Evolutionary conservation across 2,113 vertebrate species (phyloP).

Genomic region (Sceloporus undulatus): DNA sequence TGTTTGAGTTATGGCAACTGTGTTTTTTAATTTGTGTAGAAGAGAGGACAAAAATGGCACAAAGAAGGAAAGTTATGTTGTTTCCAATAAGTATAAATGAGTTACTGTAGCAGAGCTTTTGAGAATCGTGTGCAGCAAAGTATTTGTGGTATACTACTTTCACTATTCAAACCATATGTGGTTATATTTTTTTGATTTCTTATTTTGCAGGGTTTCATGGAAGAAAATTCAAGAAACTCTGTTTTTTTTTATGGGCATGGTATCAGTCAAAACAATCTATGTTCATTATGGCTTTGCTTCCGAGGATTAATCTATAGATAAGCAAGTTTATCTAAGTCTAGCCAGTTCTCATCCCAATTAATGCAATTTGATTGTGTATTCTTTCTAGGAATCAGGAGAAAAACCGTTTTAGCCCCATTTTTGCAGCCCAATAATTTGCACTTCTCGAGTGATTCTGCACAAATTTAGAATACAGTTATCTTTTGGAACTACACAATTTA

Average conservation of each 20-base stretch:
- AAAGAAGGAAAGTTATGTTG: not conserved
- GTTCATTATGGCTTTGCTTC: no score
- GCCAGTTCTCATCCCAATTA: no score
- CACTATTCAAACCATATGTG: not conserved
- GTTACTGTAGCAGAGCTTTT: not conserved
- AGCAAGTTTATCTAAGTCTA: no score
- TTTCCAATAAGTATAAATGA: slow-evolving; percentile 25
- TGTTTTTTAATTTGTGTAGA: not conserved
- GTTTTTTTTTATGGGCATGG: not conserved
- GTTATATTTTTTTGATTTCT: not conserved
- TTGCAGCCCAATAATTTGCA: no score
- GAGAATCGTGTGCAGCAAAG: not conserved
- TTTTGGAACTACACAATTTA: no score
- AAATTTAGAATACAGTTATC: no score
- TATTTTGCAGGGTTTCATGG: not conserved
- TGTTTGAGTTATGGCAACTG: not conserved
- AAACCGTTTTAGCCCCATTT: no score
- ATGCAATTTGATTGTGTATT: no score
- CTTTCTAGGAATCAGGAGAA: no score
- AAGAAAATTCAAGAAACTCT: not conserved
- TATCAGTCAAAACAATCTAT: not conserved
- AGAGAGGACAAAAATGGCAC: not conserved
- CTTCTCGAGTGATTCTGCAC: no score
- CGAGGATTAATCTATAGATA: no score
- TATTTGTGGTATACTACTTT: not conserved